Percentiles rank a stretch among this genome's conserved stretches.
These are phyloP conservation scores for Danionella cerebrum DNA, from an alignment of 2,113 vertebrate species.

Conservation along the genomic window DNA sequence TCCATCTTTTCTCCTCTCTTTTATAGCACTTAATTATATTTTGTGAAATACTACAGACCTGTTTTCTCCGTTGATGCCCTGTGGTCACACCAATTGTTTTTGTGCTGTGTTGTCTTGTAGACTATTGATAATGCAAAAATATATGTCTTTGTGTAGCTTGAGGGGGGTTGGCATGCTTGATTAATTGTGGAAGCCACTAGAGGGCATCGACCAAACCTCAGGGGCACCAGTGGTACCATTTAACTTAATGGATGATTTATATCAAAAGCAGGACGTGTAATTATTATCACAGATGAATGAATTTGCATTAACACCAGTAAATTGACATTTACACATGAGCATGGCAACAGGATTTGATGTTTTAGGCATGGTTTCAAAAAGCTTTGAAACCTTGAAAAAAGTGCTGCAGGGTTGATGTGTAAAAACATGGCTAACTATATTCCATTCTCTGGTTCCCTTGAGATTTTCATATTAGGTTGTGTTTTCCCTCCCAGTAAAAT, in stretches of 20 bases:
- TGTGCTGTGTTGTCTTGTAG: slow-evolving; percentile 7
- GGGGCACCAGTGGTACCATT: slow-evolving; percentile 3
- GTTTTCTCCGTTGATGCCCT: slow-evolving; percentile 25
- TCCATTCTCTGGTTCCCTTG: no score
- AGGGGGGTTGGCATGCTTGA: slow-evolving; percentile 5
- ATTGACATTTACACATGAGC: not conserved
- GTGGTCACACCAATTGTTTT: slow-evolving; percentile 8
- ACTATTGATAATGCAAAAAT: slow-evolving; percentile 22
- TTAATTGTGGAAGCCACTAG: slow-evolving; percentile 28
- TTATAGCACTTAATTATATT: slow-evolving; percentile 50
- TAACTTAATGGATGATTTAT: not conserved
- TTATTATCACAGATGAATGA: not conserved
- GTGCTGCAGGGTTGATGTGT: no score
- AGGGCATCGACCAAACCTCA: slow-evolving; percentile 25
- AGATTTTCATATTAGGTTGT: no score
- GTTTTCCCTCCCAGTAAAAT: not conserved
- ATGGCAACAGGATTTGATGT: not conserved
- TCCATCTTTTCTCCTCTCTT: slow-evolving; percentile 42
- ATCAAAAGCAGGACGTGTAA: not conserved
- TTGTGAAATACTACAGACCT: slow-evolving; percentile 36
- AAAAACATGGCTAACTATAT: no score
- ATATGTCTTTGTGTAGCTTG: not conserved
- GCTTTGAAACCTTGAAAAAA: no score
- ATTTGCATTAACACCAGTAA: not conserved
- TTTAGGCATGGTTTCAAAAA: not conserved